These are phyloP conservation scores for Lutjanus campechanus DNA, from an alignment of 2,797 vertebrate species.

Conservation along the genomic window DNA sequence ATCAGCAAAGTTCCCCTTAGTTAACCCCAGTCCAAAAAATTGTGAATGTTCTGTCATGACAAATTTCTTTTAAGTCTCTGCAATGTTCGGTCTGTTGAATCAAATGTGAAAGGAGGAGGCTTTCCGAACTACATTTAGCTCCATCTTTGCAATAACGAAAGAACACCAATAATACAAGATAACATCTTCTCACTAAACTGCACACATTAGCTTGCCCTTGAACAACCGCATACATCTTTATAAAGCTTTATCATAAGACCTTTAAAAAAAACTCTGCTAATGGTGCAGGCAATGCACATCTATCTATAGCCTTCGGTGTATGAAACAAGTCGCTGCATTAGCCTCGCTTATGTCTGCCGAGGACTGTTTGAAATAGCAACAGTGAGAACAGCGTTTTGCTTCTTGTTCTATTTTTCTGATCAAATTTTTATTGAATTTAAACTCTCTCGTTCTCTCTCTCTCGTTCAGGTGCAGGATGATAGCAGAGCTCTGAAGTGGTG, in stretches of 20 bases:
- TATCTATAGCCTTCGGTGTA: neutral
- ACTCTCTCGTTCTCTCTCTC: neutral
- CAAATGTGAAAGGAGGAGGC: neutral
- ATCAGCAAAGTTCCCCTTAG: no score
- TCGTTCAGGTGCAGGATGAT: conserved; percentile 30
- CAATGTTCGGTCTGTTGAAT: neutral
- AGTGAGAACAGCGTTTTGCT: neutral
- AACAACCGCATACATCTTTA: neutral
- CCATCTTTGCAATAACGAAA: no score
- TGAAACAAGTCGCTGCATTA: neutral
- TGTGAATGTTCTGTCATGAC: no score
- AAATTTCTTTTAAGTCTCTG: neutral
- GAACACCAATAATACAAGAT: neutral
- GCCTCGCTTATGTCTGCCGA: fast-evolving
- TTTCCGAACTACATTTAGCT: neutral
- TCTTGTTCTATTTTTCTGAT: conserved; percentile 7
- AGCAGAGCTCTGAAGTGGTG: conserved; percentile 45
- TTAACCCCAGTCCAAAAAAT: no score
- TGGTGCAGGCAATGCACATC: neutral
- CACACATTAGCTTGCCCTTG: neutral
- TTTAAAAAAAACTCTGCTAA: neutral
- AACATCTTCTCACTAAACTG: neutral
- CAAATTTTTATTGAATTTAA: conserved; percentile 5
- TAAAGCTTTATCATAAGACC: neutral
- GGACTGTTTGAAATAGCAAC: neutral